phyloP scores from a whole-genome alignment of 2,888 invertebrate genomes.

The Aleiodes testaceus region DNA sequence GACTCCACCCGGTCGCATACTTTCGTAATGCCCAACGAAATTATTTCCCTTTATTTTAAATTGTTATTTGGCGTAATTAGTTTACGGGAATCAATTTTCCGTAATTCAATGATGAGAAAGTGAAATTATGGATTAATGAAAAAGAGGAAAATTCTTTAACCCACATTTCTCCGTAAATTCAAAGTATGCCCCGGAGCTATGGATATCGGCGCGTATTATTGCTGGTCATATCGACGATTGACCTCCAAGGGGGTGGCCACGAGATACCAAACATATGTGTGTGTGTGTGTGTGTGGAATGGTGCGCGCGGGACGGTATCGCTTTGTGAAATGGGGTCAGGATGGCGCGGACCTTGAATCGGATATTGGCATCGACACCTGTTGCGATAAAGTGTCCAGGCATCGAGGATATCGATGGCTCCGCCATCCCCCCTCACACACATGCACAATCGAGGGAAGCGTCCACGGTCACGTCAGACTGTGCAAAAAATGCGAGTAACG shows the following conservation, averaged over 20 bases:
- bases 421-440: neutral
- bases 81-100: too few relatives aligned
- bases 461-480: too few relatives aligned
- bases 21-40: neutral
- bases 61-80: neutral
- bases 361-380: slow-evolving; percentile 57
- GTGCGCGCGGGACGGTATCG: slow-evolving; percentile 19
- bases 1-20: slow-evolving; percentile 19
- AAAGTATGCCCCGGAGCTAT: neutral
- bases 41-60: slow-evolving; percentile 33
- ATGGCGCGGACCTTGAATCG: slow-evolving; percentile 52
- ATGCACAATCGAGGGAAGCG: slow-evolving; percentile 16
- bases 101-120: too few relatives aligned
- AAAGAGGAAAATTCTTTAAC: neutral
- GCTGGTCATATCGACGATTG: slow-evolving; percentile 44
- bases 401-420: slow-evolving; percentile 55
- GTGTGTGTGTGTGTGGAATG: neutral
- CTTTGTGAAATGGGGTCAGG: slow-evolving; percentile 41
- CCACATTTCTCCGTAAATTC: neutral
- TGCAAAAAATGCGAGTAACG: too few relatives aligned
- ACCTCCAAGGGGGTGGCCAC: slow-evolving; percentile 17
- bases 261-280: too few relatives aligned
- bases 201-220: slow-evolving; percentile 1
- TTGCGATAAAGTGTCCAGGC: slow-evolving; percentile 57
- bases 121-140: too few relatives aligned